These are phyloP conservation scores for Ceratina japonica DNA, from an alignment of 1,140 invertebrate genomes.

Conservation along the genomic window DNA sequence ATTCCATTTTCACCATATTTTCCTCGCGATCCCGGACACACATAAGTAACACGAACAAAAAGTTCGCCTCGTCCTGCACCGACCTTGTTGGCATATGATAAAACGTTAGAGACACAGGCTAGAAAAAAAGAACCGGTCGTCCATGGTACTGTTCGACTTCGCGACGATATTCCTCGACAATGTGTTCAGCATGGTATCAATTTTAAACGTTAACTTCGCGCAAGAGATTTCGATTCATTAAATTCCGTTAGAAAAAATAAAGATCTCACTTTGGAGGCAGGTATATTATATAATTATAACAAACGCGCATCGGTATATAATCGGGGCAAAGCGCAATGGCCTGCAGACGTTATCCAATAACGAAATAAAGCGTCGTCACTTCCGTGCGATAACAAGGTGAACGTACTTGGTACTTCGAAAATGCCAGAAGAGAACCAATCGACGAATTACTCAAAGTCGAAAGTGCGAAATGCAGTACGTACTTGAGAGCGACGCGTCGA, in stretches of 20 bases:
- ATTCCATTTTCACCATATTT: background rate
- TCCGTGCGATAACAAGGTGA: constrained; percentile 22
- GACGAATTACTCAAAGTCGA: background rate
- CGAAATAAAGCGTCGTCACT: constrained; percentile 9
- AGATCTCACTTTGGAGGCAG: background rate
- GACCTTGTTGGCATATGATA: background rate
- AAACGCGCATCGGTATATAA: background rate
- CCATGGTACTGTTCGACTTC: background rate
- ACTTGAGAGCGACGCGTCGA: background rate
- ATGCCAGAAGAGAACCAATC: background rate
- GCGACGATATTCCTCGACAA: background rate
- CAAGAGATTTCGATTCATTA: background rate
- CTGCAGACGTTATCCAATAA: constrained; percentile 5
- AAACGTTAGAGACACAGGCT: background rate
- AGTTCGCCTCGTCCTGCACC: background rate
- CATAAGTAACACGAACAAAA: background rate
- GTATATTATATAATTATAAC: background rate
- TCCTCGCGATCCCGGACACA: background rate
- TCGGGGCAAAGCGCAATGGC: background rate
- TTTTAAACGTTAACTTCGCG: too few species aligned
- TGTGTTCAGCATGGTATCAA: too few species aligned
- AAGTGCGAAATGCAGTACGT: background rate
- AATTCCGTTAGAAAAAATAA: background rate
- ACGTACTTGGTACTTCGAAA: background rate
- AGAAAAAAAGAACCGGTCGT: background rate